phyloP scores from a whole-genome alignment of 2,888 invertebrate species.

The Aphodius granarius region DNA sequence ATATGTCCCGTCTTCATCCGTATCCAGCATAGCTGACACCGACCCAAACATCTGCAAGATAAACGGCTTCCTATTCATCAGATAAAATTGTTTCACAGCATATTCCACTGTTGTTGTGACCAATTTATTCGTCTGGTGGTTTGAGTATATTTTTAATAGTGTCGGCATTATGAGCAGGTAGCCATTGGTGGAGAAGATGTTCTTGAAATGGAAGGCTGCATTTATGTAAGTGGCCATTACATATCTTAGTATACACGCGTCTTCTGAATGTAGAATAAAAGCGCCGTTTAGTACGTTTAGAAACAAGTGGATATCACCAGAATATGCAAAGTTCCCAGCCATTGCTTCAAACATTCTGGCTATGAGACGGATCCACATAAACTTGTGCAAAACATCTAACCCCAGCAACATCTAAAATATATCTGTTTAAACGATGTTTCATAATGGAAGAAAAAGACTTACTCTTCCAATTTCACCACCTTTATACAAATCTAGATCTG shows the following conservation, averaged over 20 bases:
- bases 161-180: conserved; percentile 98
- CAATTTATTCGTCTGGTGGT: conserved; percentile 95
- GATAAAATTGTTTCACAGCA: conserved; percentile 97
- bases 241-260: conserved; percentile 91
- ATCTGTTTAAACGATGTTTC: background rate
- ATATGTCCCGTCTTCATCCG: conserved; percentile 81
- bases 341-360: conserved; percentile 97
- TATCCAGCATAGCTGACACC: conserved; percentile 93
- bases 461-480: conserved; percentile 88
- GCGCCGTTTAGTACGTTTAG: conserved; percentile 97
- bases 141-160: conserved; percentile 92
- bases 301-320: conserved; percentile 96
- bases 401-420: conserved; percentile 75
- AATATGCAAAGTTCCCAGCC: conserved; percentile 96
- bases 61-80: conserved; percentile 97
- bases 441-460: conserved; percentile 29
- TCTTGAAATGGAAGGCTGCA: conserved; percentile 97
- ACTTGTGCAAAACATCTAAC: conserved; percentile 95
- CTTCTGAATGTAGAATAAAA: conserved; percentile 94
- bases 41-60: conserved; percentile 99
- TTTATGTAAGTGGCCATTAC: conserved; percentile 98
- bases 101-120: conserved; percentile 96
- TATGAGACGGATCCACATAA: conserved; percentile 97
- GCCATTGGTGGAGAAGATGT: conserved; percentile 97
- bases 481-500: conserved; percentile 90